Percentiles rank a stretch among this genome's conserved stretches.
These are phyloP conservation scores for Drosophila longiperda DNA, from an alignment of 2,888 invertebrate species.

Conservation along the genomic window DNA sequence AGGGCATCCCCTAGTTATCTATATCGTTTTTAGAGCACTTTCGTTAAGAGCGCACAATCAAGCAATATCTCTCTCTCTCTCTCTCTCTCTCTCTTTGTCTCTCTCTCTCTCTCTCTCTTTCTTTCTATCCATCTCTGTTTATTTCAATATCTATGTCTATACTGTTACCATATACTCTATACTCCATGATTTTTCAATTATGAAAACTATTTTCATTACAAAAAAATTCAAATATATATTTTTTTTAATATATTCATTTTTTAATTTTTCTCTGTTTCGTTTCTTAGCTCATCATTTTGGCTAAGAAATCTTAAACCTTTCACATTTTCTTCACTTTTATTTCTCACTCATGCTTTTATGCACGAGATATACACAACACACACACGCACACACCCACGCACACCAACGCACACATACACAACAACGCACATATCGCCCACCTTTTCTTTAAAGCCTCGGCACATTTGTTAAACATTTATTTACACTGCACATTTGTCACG, in stretches of 20 bases:
- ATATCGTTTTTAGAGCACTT: conserved; percentile 67
- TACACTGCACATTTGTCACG: conserved; percentile 62
- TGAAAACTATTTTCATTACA: conserved; percentile 2
- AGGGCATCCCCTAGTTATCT: conserved; percentile 61
- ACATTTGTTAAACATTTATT: conserved; percentile 55
- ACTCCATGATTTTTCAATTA: conserved; percentile 43
- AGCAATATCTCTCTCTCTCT: conserved; percentile 37
- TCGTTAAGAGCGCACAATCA: conserved; percentile 71
- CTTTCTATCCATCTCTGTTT: conserved; percentile 7
- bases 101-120: conserved; percentile 18
- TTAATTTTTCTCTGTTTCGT: conserved; percentile 35
- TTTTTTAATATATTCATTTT: conserved; percentile 6
- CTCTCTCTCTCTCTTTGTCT: conserved; percentile 14
- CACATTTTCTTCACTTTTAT: conserved; percentile 46
- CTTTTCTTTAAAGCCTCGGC: conserved; percentile 33
- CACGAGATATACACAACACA: conserved; percentile 48
- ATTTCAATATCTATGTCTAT: conserved; percentile 12
- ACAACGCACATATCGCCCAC: conserved; percentile 15
- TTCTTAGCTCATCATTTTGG: conserved; percentile 61
- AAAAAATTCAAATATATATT: conserved; percentile 19
- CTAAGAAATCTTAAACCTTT: conserved; percentile 45
- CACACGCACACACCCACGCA: conserved; percentile 33
- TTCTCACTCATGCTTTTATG: conserved; percentile 62
- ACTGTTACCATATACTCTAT: conserved; percentile 29
- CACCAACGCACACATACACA: conserved; percentile 23